phyloP scores from a whole-genome alignment of 2,797 vertebrate species.

The Meriones psammophilus region DNA sequence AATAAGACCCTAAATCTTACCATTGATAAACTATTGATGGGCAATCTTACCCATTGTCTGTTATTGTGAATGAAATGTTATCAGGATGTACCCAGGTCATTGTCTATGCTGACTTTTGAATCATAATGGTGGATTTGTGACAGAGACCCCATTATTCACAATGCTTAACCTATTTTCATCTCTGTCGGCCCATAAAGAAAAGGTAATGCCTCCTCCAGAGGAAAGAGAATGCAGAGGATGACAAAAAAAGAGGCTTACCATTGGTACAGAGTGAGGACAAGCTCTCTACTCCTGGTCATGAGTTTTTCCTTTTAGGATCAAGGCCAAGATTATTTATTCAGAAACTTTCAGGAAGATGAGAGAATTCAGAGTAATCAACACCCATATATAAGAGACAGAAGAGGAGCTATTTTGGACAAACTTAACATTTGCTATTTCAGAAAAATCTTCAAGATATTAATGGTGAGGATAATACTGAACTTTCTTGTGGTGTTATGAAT shows the following conservation, averaged over 20 bases:
- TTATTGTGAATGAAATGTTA: constrained; percentile 1
- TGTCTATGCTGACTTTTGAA: background rate
- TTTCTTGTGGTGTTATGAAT: background rate
- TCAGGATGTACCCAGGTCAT: background rate
- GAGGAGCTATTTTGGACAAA: background rate
- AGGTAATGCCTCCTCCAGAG: background rate
- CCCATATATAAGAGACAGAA: background rate
- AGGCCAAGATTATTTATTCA: constrained; percentile 19
- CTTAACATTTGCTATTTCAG: background rate
- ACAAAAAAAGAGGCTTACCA: background rate
- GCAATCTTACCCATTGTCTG: background rate
- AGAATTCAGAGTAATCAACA: background rate
- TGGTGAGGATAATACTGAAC: background rate
- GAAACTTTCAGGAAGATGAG: background rate
- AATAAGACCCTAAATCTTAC: background rate
- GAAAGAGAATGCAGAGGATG: background rate
- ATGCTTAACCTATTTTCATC: background rate
- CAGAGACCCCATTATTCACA: background rate
- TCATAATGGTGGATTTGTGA: background rate
- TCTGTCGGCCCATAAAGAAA: background rate
- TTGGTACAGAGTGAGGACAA: background rate
- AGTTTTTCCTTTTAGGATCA: background rate
- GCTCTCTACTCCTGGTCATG: background rate
- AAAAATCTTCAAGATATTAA: background rate
- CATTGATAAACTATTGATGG: background rate